A percentile compares a stretch with the other conserved stretches of the same genome.
Conservation (phyloP, 2,113 vertebrate genomes). For the Notothenia coriiceps region DNA sequence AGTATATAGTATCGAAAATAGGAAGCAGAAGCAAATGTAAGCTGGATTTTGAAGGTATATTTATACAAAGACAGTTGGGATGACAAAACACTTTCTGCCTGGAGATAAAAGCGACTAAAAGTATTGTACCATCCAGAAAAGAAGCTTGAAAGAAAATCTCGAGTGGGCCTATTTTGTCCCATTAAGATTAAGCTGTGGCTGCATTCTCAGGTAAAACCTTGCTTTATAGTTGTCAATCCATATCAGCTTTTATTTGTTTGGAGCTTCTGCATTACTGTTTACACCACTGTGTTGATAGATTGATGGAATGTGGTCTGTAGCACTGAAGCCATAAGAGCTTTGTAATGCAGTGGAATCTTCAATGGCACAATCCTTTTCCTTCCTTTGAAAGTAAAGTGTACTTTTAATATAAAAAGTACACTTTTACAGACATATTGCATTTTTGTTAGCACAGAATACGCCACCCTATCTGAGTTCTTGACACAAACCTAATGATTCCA, state of each 20-base stretch:
- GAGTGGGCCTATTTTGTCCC: not conserved
- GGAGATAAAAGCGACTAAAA: constrained; percentile 12
- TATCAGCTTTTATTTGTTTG: constrained; percentile 35
- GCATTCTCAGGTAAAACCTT: not conserved
- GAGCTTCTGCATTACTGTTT: constrained; percentile 21
- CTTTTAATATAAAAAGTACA: not conserved
- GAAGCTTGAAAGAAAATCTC: constrained; percentile 1
- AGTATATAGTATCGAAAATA: not conserved
- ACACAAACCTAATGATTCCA: constrained; percentile 8
- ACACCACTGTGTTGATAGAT: not conserved
- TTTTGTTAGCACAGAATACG: not conserved
- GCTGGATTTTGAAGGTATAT: not conserved
- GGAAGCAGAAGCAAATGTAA: not conserved
- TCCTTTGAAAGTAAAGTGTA: not conserved
- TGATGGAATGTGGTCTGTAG: constrained; percentile 19
- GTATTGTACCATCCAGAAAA: not conserved
- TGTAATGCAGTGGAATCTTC: not conserved
- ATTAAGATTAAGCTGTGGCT: not conserved
- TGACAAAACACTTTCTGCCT: not conserved
- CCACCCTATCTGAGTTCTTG: not conserved
- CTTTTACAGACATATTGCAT: not conserved
- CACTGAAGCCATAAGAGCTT: not conserved
- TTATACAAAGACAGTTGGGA: not conserved
- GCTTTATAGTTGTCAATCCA: constrained; percentile 19
- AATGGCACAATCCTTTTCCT: not conserved